Base-by-base conservation (phyloP, 2,113 vertebrate genomes). In the Phyllostomus hastatus region DNA sequence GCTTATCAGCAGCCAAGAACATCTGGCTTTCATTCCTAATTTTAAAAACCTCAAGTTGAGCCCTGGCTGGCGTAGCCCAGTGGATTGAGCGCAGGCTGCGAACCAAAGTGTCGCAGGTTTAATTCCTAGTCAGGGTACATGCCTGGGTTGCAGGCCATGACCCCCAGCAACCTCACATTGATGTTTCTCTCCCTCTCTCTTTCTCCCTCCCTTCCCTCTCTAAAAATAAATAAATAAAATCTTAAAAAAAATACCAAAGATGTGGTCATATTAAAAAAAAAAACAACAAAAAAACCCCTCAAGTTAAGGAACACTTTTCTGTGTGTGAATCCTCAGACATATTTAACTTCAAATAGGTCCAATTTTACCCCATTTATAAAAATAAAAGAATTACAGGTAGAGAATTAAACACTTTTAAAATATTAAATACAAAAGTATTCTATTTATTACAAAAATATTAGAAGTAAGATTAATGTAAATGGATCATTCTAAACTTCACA, bases 1-100 rank as follows among this genome's bases (percentile, higher is more conserved):
- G 95, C 69, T 95, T 95, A 94, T 54, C 96, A 95, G 2, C 72
- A 93, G 67, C 64, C 83, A 96, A 95, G 96, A 98, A 97, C 95
- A 98, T 97, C 91, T 98, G 97, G 90, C 43, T 98, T 97, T 95
- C n/a, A 69, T 66, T 96, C 38, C 67, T 97, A 95, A 96, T 95
- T 97, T 52, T 3, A 98, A 97, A 1, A 97, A 10, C 46, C 2
- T 22, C 79, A 66, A 28, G 61, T 70, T 91, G 59, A 61, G 64
- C n/a, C n/a, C n/a, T n/a, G n/a, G n/a, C n/a, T n/a, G n/a, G n/a
- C n/a, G n/a, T n/a, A n/a, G n/a, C n/a, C n/a, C n/a, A n/a, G n/a
- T n/a, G n/a, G n/a, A n/a, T n/a, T n/a, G n/a, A n/a, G n/a, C n/a
- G n/a, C n/a, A n/a, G n/a, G n/a, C n/a, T n/a, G n/a, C n/a, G n/a